A percentile compares a stretch with the other conserved stretches of the same genome.
These are phyloP conservation scores for Drosophila setifemur DNA, from an alignment of 1,140 invertebrate species.

Conservation along the genomic window DNA sequence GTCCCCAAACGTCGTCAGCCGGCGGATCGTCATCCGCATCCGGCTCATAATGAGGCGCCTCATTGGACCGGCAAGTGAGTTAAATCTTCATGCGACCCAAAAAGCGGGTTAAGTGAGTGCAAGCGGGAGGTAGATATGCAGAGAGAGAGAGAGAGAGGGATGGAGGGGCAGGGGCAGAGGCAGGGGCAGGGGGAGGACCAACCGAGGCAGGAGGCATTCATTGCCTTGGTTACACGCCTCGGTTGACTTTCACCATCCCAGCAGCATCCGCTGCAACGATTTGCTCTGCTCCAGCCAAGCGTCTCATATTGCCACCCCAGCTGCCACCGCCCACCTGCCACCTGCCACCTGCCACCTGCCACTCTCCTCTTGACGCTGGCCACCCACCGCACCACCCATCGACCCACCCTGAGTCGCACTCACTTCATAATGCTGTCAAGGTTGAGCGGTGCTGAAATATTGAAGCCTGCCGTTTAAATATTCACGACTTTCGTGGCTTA, in stretches of 20 bases:
- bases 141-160: no score
- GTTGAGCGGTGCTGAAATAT: conserved; percentile 38
- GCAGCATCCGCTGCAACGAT: conserved; percentile 21
- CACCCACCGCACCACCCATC: not conserved
- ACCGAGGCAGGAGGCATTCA: conserved; percentile 12
- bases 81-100: conserved; percentile 66
- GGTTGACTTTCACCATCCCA: conserved; percentile 8
- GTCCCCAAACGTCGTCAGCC: not conserved
- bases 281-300: conserved; percentile 9
- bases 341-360: not conserved
- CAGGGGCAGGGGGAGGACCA: not conserved
- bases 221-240: conserved; percentile 33
- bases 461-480: conserved; percentile 21
- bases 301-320: not conserved
- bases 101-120: not conserved
- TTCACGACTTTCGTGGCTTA: conserved; percentile 27
- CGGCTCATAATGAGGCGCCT: conserved; percentile 44
- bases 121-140: no score
- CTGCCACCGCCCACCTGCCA: not conserved
- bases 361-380: not conserved
- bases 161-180: not conserved
- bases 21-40: not conserved
- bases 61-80: conserved; percentile 57
- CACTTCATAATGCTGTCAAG: conserved; percentile 36
- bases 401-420: conserved; percentile 11